These are phyloP conservation scores for Rhimphoctona megacephalus DNA, from an alignment of 2,888 invertebrate species.

Conservation along the genomic window DNA sequence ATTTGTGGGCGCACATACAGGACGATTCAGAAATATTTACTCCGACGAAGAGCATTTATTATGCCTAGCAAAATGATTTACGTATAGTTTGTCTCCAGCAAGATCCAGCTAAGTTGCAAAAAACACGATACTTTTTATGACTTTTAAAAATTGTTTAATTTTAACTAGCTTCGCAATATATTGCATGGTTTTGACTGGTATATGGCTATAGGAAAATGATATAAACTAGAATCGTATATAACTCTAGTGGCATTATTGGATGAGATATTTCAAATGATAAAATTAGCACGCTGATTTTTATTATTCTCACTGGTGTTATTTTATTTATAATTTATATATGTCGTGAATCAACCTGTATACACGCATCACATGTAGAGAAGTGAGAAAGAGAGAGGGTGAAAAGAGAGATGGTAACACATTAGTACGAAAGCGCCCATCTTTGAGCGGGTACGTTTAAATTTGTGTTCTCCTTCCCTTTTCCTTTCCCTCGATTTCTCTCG, in stretches of 20 bases:
- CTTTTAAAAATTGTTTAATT: not conserved
- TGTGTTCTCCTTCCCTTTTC: constrained; percentile 7
- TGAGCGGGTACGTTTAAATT: constrained; percentile 58
- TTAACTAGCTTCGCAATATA: no score
- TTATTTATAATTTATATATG: not conserved
- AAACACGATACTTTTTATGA: not conserved
- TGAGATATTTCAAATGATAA: not conserved
- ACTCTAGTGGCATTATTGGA: not conserved
- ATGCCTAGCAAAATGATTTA: not conserved
- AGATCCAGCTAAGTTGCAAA: not conserved
- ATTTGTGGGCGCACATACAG: constrained; percentile 43
- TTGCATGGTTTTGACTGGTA: not conserved
- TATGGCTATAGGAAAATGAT: not conserved
- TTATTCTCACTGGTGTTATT: not conserved
- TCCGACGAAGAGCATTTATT: not conserved
- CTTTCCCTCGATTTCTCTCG: not conserved
- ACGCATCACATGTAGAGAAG: not conserved
- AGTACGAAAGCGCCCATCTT: constrained; percentile 31
- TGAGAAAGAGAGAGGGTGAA: constrained; percentile 37
- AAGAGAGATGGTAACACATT: constrained; percentile 50
- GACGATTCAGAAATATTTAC: constrained; percentile 44
- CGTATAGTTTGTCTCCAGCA: not conserved
- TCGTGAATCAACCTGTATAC: constrained; percentile 51
- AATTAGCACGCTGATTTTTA: not conserved
- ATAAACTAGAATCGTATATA: not conserved